A percentile compares a stretch with the other conserved stretches of the same genome.
phyloP scores from a whole-genome alignment of 2,113 vertebrate species.

The Herpetotheres cachinnans region DNA sequence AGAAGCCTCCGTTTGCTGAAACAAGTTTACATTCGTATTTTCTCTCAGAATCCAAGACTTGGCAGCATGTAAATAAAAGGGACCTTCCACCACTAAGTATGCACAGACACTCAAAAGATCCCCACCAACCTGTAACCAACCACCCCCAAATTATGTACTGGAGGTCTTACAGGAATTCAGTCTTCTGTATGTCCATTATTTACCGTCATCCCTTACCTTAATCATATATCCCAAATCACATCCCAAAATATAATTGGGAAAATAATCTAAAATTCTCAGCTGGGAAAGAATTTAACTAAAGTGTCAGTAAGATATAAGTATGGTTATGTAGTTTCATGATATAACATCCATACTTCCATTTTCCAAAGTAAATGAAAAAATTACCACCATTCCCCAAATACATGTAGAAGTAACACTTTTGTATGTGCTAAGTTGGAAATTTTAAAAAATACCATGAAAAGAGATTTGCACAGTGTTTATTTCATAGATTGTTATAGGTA shows the following conservation, averaged over 20 bases:
- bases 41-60: neutral
- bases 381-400: neutral
- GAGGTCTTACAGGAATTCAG: neutral
- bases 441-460: neutral
- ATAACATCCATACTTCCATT: neutral
- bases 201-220: neutral
- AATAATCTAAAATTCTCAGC: neutral
- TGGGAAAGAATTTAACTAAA: neutral
- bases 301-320: fast-evolving
- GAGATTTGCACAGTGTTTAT: neutral
- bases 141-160: neutral
- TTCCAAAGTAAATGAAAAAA: neutral
- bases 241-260: too few relatives aligned
- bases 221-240: too few relatives aligned
- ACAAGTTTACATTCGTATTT: neutral
- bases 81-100: neutral
- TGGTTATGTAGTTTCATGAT: neutral
- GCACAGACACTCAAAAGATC: neutral
- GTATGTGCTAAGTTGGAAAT: neutral
- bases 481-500: neutral
- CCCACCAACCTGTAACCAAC: neutral
- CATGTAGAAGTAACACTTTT: neutral
- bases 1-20: neutral
- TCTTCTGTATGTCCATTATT: neutral
- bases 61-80: neutral